These are phyloP conservation scores for Caenorhabditis japonica DNA, from an alignment of 2,888 invertebrate species.

Conservation along the genomic window DNA sequence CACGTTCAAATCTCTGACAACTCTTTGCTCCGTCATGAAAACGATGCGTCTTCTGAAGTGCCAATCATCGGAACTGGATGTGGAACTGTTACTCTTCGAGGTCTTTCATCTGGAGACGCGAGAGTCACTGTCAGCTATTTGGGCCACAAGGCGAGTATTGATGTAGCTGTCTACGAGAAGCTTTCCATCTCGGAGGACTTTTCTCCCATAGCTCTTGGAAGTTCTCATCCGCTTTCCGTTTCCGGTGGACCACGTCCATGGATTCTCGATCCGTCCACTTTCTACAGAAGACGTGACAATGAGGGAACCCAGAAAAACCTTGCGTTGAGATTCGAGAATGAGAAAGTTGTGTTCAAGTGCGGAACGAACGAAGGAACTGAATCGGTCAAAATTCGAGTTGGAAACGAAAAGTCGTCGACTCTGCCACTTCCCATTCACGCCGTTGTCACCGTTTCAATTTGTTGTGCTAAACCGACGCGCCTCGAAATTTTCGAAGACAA, in stretches of 20 bases:
- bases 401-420: slow-evolving; percentile 62
- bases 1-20: slow-evolving; percentile 52
- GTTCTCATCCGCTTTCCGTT: slow-evolving; percentile 44
- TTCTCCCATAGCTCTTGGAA: slow-evolving; percentile 60
- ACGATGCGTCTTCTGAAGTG: slow-evolving; percentile 18
- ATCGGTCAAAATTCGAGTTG: slow-evolving; percentile 54
- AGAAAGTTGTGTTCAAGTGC: slow-evolving; percentile 37
- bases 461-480: slow-evolving; percentile 65
- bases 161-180: slow-evolving; percentile 63
- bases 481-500: slow-evolving; percentile 50
- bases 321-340: slow-evolving; percentile 32
- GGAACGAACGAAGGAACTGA: slow-evolving; percentile 21
- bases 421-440: slow-evolving; percentile 65
- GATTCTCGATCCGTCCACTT: slow-evolving; percentile 63
- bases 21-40: slow-evolving; percentile 47
- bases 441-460: slow-evolving; percentile 53
- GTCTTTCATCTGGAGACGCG: slow-evolving; percentile 60
- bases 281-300: slow-evolving; percentile 47
- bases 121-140: slow-evolving; percentile 44
- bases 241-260: slow-evolving; percentile 71
- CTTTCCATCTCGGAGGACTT: slow-evolving; percentile 48
- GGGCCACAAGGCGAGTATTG: slow-evolving; percentile 55
- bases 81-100: slow-evolving; percentile 62
- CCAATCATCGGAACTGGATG: slow-evolving; percentile 66
- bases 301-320: background rate